phyloP scores from a whole-genome alignment of 2,113 vertebrate species.

The Pimephales promelas region DNA sequence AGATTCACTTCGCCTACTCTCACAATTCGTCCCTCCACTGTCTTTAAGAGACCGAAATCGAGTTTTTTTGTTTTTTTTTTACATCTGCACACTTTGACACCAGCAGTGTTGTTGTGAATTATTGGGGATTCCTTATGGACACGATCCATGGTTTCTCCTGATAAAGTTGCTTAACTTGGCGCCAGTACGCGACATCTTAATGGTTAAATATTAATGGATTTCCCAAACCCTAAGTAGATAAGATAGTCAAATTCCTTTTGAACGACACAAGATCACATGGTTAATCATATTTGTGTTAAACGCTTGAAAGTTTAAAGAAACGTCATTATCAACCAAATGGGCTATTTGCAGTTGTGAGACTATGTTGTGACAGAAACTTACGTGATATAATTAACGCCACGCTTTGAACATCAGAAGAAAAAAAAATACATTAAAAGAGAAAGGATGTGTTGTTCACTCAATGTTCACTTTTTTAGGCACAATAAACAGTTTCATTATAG shows the following conservation, averaged over 20 bases:
- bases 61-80: too few species aligned
- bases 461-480: background rate
- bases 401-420: background rate
- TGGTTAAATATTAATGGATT: constrained; percentile 76
- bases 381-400: background rate
- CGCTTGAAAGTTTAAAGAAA: constrained; percentile 10
- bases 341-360: background rate
- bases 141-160: constrained; percentile 64
- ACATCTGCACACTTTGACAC: background rate
- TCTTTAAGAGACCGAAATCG: background rate
- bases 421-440: background rate
- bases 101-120: constrained; percentile 5
- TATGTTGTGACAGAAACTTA: background rate
- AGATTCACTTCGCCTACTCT: constrained; percentile 9
- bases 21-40: background rate
- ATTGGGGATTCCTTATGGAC: constrained; percentile 55
- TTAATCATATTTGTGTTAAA: constrained; percentile 11
- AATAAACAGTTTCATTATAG: background rate
- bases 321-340: background rate
- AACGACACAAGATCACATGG: constrained; percentile 29
- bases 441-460: background rate
- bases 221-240: constrained; percentile 55
- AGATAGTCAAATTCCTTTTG: constrained; percentile 43
- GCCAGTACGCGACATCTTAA: constrained; percentile 69
- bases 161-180: constrained; percentile 70